phyloP scores from a whole-genome alignment of 2,797 vertebrate genomes.

The Etheostoma nigrum region DNA sequence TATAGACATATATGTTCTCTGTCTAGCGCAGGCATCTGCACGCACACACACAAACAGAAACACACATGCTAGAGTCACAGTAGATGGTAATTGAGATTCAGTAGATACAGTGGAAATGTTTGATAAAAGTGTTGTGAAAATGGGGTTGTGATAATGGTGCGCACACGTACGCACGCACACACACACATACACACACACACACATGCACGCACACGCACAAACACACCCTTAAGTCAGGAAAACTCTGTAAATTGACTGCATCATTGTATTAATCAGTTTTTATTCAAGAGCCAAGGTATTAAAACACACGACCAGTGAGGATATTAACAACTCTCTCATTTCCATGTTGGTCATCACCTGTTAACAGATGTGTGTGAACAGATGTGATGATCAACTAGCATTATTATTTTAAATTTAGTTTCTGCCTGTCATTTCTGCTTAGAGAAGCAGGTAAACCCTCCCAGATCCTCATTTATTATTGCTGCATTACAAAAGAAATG shows the following conservation, averaged over 20 bases:
- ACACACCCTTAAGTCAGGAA: no score
- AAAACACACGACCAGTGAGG: conserved; percentile 35
- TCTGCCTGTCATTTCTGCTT: neutral
- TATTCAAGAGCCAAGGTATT: conserved; percentile 32
- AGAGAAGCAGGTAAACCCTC: neutral
- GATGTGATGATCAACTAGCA: neutral
- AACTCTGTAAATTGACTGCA: neutral
- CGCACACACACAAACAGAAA: neutral
- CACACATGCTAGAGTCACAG: neutral
- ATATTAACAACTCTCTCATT: conserved; percentile 36
- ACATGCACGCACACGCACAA: conserved; percentile 4
- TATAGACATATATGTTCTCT: neutral
- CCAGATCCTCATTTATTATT: neutral
- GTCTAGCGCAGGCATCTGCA: neutral
- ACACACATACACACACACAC: neutral
- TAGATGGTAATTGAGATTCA: conserved; percentile 21
- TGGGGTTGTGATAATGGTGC: neutral
- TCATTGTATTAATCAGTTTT: neutral
- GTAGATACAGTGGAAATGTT: conserved; percentile 33
- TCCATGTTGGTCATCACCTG: conserved; percentile 2
- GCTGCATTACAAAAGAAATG: no score
- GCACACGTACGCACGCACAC: neutral
- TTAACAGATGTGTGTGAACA: neutral
- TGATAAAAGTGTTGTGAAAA: conserved; percentile 4
- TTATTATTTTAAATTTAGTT: neutral